phyloP scores from a whole-genome alignment of 2,113 vertebrate genomes.

The Drymodes brunneopygia region DNA sequence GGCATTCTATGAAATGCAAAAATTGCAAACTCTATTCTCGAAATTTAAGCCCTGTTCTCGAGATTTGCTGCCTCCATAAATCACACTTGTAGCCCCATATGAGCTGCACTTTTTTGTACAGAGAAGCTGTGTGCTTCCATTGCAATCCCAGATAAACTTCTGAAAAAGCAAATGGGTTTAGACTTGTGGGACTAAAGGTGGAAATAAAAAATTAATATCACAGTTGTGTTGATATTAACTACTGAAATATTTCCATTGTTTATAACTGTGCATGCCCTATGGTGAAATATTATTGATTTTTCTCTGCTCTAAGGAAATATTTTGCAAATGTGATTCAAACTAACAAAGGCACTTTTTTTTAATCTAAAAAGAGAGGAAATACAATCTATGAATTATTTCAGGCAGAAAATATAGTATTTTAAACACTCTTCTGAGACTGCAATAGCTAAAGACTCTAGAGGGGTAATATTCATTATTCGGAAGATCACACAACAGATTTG shows the following conservation, averaged over 20 bases:
- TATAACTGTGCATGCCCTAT: background rate
- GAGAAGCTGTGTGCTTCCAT: background rate
- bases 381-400: background rate
- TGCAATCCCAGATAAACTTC: background rate
- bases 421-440: background rate
- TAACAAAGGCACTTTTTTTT: background rate
- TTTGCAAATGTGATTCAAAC: background rate
- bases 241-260: background rate
- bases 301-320: background rate
- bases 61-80: background rate
- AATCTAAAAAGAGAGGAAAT: background rate
- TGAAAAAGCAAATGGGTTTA: background rate
- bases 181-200: background rate
- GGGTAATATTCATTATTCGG: background rate
- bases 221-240: background rate
- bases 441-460: background rate
- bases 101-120: background rate
- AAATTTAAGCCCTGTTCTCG: background rate
- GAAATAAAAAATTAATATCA: background rate
- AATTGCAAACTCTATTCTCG: rapidly evolving
- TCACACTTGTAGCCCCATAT: background rate
- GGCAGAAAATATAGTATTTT: background rate
- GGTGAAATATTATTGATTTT: background rate
- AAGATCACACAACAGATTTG: background rate
- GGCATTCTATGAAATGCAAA: background rate